Base-by-base conservation (phyloP, 1,140 invertebrate genomes). In the Drusus annulatus region DNA sequence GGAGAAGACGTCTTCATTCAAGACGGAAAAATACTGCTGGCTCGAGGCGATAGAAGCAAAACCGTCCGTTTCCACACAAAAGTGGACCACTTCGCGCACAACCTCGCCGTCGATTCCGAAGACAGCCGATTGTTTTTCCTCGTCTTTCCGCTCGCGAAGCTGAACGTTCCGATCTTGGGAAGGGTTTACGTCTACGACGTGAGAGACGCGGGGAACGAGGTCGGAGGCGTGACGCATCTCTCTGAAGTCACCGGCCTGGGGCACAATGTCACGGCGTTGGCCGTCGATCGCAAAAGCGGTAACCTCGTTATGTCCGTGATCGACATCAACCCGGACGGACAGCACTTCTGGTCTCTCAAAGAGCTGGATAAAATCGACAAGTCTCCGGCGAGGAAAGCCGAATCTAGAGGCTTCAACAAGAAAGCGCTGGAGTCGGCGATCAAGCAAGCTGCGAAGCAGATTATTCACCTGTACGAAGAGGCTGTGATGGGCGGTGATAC, bases 281-380 rank as follows among this genome's bases (percentile, higher is more conserved):
- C 74, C 15, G 16, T 76, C 0, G 74, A 76, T 16, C 25, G 36
- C 19, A 1, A 3, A 60, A 60, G 13, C 15, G 56, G 56, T 2
- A 76, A 76, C 19, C 5, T 76, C 23, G 10, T 60, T 0, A 56
- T 76, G 13, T 76, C 52, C 19, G 21, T 45, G 15, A 31, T 10
- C 2, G 54, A 60, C 8, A 45, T 45, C 5, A 28, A 45, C 16
- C 13, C 16, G 21, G 54, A 60, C 13, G 56, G 45, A 8, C 16
- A 15, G 1, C 28, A 25, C 13, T 76, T 76, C 31, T 60, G 56
- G 56, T 36, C 52, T 0, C 45, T 76, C 13, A 36, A 76, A 60
- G 60, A 19, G 19, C 19, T 76, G 74, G 52, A 74, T 23, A 74
- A 74, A 23, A 74, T 74, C 23, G 52, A 76, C 52, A 76, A 76